A percentile compares a stretch with the other conserved stretches of the same genome.
Evolutionary conservation across 2,888 invertebrate species (phyloP).

Genomic region (Celastrina argiolus): DNA sequence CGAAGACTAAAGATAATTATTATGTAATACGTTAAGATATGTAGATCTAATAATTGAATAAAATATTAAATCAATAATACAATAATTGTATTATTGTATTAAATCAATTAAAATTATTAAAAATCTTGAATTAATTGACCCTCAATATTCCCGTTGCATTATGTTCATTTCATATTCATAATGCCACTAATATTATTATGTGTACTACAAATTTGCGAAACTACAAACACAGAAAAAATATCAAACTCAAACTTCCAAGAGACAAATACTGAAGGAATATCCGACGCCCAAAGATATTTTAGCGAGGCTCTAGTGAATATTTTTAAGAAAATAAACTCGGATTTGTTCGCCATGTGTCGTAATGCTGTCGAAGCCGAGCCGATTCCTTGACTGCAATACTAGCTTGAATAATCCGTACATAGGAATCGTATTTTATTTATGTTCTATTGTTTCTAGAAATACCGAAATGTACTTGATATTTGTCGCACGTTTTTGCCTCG

Average conservation of each 20-base stretch:
- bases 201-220: too few relatives aligned
- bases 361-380: neutral
- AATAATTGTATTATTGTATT: too few relatives aligned
- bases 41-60: too few relatives aligned
- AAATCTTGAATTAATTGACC: too few relatives aligned
- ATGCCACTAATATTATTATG: too few relatives aligned
- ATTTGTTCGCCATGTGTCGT: neutral
- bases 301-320: neutral
- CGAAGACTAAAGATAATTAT: too few relatives aligned
- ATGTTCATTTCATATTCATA: too few relatives aligned
- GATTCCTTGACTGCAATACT: constrained; percentile 4
- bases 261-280: neutral
- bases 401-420: constrained; percentile 9
- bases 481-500: constrained; percentile 4
- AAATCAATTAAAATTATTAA: too few relatives aligned
- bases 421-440: constrained; percentile 11
- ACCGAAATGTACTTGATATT: constrained; percentile 7
- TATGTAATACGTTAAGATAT: too few relatives aligned
- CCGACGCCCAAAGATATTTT: neutral
- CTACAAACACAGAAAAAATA: too few relatives aligned
- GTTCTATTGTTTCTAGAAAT: constrained; percentile 1
- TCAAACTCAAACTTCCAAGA: neutral
- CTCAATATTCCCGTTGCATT: too few relatives aligned
- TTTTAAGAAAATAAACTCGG: constrained; percentile 1
- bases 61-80: too few relatives aligned